A percentile compares a stretch with the other conserved stretches of the same genome.
phyloP scores from a whole-genome alignment of 1,140 invertebrate species.

The Kradibia gibbosae region DNA sequence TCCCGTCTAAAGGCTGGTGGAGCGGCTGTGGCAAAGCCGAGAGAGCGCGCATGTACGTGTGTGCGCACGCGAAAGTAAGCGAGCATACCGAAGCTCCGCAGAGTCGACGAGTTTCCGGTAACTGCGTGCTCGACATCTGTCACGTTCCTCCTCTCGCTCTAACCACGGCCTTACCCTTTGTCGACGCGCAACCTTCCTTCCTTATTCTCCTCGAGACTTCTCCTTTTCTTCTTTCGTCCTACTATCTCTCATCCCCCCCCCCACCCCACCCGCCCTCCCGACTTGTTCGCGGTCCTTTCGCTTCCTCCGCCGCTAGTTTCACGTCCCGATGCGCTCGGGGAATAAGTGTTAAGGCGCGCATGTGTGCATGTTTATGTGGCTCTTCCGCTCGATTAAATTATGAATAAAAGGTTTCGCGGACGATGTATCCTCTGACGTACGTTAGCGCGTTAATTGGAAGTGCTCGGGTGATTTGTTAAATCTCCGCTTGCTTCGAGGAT shows the following conservation, averaged over 20 bases:
- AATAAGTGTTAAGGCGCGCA: no score
- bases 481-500: neutral
- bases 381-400: constrained; percentile 45
- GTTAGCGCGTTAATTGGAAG: constrained; percentile 37
- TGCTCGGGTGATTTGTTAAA: constrained; percentile 32
- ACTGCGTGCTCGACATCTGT: constrained; percentile 58
- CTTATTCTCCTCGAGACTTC: constrained; percentile 6
- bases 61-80: neutral
- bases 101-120: constrained; percentile 66
- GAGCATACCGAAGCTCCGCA: constrained; percentile 48
- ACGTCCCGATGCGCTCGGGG: constrained; percentile 22
- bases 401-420: constrained; percentile 41
- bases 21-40: constrained; percentile 45
- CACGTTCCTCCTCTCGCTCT: constrained; percentile 29
- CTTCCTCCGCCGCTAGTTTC: constrained; percentile 4
- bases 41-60: neutral
- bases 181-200: constrained; percentile 21
- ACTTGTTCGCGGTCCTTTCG: no score
- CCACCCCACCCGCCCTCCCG: neutral
- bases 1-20: constrained; percentile 67
- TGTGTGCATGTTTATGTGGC: neutral
- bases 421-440: constrained; percentile 20
- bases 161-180: constrained; percentile 42
- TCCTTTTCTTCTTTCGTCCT: constrained; percentile 18
- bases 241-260: constrained; percentile 11